phyloP scores from a whole-genome alignment of 2,888 invertebrate species.

The Sicus ferrugineus region DNA sequence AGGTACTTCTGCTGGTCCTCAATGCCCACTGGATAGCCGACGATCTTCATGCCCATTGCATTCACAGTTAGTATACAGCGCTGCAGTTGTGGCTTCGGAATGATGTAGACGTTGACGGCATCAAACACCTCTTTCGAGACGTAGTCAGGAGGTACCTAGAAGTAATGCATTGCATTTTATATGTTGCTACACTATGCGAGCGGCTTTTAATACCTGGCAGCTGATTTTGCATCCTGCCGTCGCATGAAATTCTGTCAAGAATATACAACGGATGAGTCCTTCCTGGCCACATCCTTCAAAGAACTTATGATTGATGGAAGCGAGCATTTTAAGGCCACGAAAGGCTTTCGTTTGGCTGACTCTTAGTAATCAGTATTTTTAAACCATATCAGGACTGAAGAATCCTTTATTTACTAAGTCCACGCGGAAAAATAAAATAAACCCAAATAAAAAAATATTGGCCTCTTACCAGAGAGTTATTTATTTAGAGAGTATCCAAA shows the following conservation, averaged over 20 bases:
- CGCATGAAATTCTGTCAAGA: slow-evolving; percentile 79
- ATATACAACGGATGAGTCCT: slow-evolving; percentile 82
- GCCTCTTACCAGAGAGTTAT: too few species aligned
- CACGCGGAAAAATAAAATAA: too few species aligned
- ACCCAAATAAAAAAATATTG: too few species aligned
- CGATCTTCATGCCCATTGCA: slow-evolving; percentile 81
- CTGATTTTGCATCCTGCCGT: slow-evolving; percentile 85
- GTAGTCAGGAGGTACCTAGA: slow-evolving; percentile 83
- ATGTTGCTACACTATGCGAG: background rate
- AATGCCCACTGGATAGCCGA: slow-evolving; percentile 92
- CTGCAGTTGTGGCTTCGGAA: slow-evolving; percentile 92
- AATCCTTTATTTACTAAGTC: too few species aligned
- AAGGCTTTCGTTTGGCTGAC: too few species aligned
- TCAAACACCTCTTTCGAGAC: slow-evolving; percentile 94
- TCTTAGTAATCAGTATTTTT: too few species aligned
- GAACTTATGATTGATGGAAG: slow-evolving; percentile 41
- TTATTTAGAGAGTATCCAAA: too few species aligned
- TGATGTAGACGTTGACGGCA: slow-evolving; percentile 91
- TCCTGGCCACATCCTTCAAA: slow-evolving; percentile 73
- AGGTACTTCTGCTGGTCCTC: slow-evolving; percentile 88
- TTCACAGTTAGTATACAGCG: slow-evolving; percentile 89
- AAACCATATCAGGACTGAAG: too few species aligned
- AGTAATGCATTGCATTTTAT: background rate
- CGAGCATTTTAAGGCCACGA: too few species aligned
- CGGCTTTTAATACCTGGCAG: slow-evolving; percentile 73